These are phyloP conservation scores for Gandaritis pyraliata DNA, from an alignment of 2,888 invertebrate genomes.

Conservation along the genomic window DNA sequence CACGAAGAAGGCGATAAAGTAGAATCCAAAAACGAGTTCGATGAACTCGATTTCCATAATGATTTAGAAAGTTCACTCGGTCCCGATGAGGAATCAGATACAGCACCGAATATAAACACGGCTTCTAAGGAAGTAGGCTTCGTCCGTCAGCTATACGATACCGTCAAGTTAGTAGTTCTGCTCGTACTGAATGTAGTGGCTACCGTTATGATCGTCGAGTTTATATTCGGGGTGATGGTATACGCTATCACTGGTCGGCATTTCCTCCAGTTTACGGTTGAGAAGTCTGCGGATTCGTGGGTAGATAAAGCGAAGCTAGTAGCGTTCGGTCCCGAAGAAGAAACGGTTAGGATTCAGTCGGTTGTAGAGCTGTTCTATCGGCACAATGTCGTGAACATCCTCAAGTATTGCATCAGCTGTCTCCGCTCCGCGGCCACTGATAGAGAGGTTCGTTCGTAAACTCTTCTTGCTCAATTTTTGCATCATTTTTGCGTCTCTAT, in stretches of 20 bases:
- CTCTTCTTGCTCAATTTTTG: not conserved
- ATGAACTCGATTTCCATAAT: conserved; percentile 30
- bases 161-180: conserved; percentile 56
- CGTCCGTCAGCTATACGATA: conserved; percentile 45
- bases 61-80: conserved; percentile 2
- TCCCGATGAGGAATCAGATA: conserved; percentile 17
- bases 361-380: conserved; percentile 57
- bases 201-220: conserved; percentile 52
- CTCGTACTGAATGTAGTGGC: conserved; percentile 56
- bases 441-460: not conserved
- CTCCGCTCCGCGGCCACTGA: conserved; percentile 28
- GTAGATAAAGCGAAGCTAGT: conserved; percentile 50
- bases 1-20: conserved; percentile 25
- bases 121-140: conserved; percentile 31
- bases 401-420: conserved; percentile 52
- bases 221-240: conserved; percentile 53
- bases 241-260: conserved; percentile 59
- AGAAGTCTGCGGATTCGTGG: conserved; percentile 54
- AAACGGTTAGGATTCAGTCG: conserved; percentile 58
- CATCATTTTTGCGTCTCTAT: conserved; percentile 13
- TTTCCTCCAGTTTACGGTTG: conserved; percentile 58
- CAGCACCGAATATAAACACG: conserved; percentile 18
- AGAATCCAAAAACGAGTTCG: conserved; percentile 27
- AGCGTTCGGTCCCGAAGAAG: conserved; percentile 54
- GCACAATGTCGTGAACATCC: conserved; percentile 56